Conservation (phyloP, 2,113 vertebrate genomes). For the Dendropsophus ebraccatus region DNA sequence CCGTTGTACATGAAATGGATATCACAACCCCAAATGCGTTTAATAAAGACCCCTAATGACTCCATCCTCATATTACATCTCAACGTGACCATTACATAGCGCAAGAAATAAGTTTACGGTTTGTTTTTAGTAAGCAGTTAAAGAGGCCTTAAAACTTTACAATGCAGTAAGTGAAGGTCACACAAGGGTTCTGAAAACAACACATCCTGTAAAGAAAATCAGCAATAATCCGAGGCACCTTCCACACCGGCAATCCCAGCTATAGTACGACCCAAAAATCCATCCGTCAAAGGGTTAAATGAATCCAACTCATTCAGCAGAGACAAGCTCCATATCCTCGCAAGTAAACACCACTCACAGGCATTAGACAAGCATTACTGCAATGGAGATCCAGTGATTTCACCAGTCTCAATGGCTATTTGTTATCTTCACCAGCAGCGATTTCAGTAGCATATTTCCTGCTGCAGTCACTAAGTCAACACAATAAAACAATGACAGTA, state of each 20-base stretch:
- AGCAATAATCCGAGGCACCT: neutral
- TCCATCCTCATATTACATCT: constrained; percentile 9
- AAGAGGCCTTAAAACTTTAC: constrained; percentile 48
- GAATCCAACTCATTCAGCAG: neutral
- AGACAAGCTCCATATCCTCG: neutral
- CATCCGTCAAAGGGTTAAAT: neutral
- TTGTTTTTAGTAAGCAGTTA: constrained; percentile 34
- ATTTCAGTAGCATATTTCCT: constrained; percentile 32
- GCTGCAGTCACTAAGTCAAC: constrained; percentile 52
- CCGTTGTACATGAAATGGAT: neutral
- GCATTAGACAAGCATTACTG: neutral
- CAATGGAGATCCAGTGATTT: constrained; percentile 16
- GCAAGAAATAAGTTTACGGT: constrained; percentile 34
- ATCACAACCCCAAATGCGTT: neutral
- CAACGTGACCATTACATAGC: constrained; percentile 3
- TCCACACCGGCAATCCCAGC: neutral
- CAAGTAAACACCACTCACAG: neutral
- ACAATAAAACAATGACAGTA: constrained; percentile 48
- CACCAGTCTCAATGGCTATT: constrained; percentile 9
- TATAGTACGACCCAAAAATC: neutral
- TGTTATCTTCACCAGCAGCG: constrained; percentile 20
- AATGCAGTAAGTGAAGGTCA: constrained; percentile 46
- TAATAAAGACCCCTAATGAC: neutral
- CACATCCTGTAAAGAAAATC: constrained; percentile 20
- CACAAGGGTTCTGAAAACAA: constrained; percentile 34